Base-by-base conservation (phyloP, 1,140 invertebrate species). In the Drosophila albomicans region DNA sequence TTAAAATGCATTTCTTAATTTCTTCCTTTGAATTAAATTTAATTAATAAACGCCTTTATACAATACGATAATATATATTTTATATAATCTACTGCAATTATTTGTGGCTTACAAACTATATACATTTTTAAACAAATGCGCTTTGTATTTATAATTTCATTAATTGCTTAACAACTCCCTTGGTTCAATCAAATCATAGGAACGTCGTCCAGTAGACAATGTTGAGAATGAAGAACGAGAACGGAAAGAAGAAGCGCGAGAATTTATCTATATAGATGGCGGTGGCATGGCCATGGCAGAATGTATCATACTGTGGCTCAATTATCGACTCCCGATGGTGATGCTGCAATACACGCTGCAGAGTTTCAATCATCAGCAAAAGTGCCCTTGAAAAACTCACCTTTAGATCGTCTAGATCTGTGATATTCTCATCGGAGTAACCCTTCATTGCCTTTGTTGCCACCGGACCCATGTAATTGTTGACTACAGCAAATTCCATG, bases 401-500 rank as follows among this genome's bases (percentile, higher is more conserved):
- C 93, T 96, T 96, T 86, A 96, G 95, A 67, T 96, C 96, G 81
- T 96, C 96, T 70, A 96, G 92, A 78, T 96, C 95, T 73, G 95
- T 95, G 30, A 97, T 93, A 88, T 98, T 97, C 91, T 97, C 96
- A 90, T 97, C 96, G 0, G 97, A 97, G 82, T 97, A 98, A 6
- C 97, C 97, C 91, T 97, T 97, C 96, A 97, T 97, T 5, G 96
- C 96, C 92, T 97, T 97, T 20, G 96, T 97, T 20, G 96, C 96
- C 0, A 97, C 94, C 0, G 96, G 96, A 0, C 97, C 97, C 96
- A 98, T 97, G 92, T 97, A 97, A 92, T 97, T 97, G 91, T 98
- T 98, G 20, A 98, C 97, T 1, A 98, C 95, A 1, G 97, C 97
- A 91, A 98, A 98, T 93, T 98, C 97, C 95, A 98, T 97, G 1